phyloP scores from a whole-genome alignment of 2,113 vertebrate genomes.

The Aegotheles bennettii region DNA sequence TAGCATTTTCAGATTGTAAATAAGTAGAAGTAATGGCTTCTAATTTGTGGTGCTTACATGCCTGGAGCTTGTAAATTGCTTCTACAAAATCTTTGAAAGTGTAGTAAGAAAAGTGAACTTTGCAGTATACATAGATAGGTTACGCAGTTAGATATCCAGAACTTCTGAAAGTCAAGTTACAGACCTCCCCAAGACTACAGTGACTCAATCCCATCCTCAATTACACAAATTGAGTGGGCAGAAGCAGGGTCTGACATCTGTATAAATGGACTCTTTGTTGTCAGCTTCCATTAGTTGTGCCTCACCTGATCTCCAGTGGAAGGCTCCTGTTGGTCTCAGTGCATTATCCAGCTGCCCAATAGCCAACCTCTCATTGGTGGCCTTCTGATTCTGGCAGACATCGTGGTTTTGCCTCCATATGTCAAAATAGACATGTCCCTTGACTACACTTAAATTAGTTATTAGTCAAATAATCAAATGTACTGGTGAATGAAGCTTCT shows the following conservation, averaged over 20 bases:
- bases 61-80: neutral
- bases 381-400: neutral
- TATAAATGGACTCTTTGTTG: neutral
- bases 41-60: neutral
- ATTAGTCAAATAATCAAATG: neutral
- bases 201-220: neutral
- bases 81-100: neutral
- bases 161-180: neutral
- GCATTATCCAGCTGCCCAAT: neutral
- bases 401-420: neutral
- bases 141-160: neutral
- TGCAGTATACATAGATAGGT: neutral
- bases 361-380: neutral
- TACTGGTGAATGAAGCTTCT: neutral
- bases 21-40: neutral
- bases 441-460: neutral
- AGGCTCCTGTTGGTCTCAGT: neutral
- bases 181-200: rapidly evolving
- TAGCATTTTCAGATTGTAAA: neutral
- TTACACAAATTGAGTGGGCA: neutral
- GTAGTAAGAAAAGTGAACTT: neutral
- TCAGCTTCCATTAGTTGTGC: neutral
- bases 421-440: neutral
- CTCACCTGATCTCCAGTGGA: neutral
- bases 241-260: neutral